Percentiles rank a stretch among this genome's conserved stretches.
phyloP scores from a whole-genome alignment of 2,113 vertebrate species.

The Grammomys surdaster region DNA sequence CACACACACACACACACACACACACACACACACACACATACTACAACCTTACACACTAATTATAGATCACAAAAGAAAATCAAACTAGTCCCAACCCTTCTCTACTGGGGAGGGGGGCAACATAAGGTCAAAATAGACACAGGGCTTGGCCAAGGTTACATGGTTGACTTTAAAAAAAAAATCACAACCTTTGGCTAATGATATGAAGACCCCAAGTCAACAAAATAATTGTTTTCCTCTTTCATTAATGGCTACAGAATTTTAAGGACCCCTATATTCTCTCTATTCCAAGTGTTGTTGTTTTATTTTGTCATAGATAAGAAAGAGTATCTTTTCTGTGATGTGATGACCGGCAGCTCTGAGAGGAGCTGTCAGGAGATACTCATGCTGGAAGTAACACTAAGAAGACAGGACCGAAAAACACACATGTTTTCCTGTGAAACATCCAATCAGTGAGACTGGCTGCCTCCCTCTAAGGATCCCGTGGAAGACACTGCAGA shows the following conservation, averaged over 20 bases:
- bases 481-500: background rate
- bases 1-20: background rate
- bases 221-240: background rate
- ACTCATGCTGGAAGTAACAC: background rate
- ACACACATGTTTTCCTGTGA: background rate
- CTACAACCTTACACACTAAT: background rate
- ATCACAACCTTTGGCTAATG: background rate
- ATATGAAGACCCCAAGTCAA: background rate
- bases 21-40: background rate
- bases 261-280: background rate
- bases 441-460: background rate
- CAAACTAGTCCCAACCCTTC: background rate
- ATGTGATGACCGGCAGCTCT: background rate
- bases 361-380: background rate
- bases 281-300: background rate
- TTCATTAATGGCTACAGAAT: background rate
- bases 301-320: constrained; percentile 30
- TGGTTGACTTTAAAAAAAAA: background rate
- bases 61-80: constrained; percentile 1
- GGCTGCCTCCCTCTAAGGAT: background rate
- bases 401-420: background rate
- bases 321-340: background rate
- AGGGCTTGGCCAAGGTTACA: background rate
- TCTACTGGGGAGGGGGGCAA: background rate
- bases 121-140: background rate